Evolutionary conservation across 1,140 invertebrate species (phyloP).

Genomic region (Carcinoscorpius rotundicauda): DNA sequence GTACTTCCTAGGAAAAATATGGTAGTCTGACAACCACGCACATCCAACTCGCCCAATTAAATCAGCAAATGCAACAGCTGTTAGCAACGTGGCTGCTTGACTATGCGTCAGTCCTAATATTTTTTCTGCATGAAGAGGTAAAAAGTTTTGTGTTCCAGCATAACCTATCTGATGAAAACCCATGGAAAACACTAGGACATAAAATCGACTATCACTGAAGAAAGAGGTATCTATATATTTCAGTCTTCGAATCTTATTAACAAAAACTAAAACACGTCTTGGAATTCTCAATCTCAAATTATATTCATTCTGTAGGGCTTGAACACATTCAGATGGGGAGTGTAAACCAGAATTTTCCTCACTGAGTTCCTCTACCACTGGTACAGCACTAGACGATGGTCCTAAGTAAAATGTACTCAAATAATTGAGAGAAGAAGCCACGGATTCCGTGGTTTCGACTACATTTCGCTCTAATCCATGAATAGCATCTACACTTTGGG

Average conservation of each 20-base stretch:
- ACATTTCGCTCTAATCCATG: neutral
- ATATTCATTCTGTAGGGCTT: no score
- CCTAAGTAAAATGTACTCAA: conserved; percentile 21
- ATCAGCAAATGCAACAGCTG: conserved; percentile 21
- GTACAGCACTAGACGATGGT: conserved; percentile 16
- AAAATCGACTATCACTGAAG: conserved; percentile 18
- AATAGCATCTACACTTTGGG: neutral
- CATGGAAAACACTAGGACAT: conserved; percentile 21
- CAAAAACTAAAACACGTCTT: no score
- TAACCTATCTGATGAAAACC: conserved; percentile 18
- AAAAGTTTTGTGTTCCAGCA: conserved; percentile 20
- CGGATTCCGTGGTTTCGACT: conserved; percentile 4
- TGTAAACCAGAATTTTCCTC: neutral
- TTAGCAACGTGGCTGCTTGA: conserved; percentile 18
- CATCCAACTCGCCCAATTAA: conserved; percentile 19
- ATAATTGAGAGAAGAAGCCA: conserved; percentile 20
- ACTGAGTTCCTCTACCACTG: conserved; percentile 17
- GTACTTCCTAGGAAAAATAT: conserved; percentile 21
- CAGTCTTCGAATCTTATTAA: no score
- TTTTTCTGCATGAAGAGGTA: conserved; percentile 16
- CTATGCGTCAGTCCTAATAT: conserved; percentile 17
- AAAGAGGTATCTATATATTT: conserved; percentile 16
- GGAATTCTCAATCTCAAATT: no score
- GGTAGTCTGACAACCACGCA: conserved; percentile 22
- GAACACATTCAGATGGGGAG: no score